Evolutionary conservation across 92 coral and sea anemone genomes (phyloP).

Genomic region (Diadumene lineata): DNA sequence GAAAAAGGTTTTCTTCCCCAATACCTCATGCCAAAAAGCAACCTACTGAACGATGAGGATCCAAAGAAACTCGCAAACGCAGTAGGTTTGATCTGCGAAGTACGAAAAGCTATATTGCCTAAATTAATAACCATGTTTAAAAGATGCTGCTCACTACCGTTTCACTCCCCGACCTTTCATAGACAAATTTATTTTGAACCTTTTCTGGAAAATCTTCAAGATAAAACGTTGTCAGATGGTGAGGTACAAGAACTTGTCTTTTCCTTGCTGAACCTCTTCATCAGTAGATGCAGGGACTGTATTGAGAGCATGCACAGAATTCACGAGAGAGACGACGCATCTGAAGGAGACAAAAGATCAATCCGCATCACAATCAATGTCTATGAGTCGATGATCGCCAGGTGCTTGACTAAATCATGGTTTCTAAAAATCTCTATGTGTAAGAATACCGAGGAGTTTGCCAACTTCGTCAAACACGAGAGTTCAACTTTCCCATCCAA

Average conservation of each 20-base stretch:
- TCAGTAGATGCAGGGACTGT: slow-evolving; percentile 47
- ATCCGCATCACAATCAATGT: slow-evolving; percentile 27
- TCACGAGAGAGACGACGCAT: background rate
- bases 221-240: slow-evolving; percentile 12
- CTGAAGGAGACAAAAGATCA: slow-evolving; percentile 14
- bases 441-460: slow-evolving; percentile 35
- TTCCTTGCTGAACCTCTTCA: background rate
- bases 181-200: slow-evolving; percentile 24
- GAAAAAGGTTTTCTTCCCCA: slow-evolving; percentile 55
- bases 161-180: slow-evolving; percentile 29
- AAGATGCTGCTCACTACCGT: slow-evolving; percentile 43
- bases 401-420: slow-evolving; percentile 51
- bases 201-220: slow-evolving; percentile 44
- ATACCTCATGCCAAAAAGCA: slow-evolving; percentile 68
- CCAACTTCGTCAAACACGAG: slow-evolving; percentile 34
- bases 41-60: slow-evolving; percentile 53
- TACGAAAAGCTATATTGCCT: slow-evolving; percentile 47
- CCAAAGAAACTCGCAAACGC: slow-evolving; percentile 55
- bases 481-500: slow-evolving; percentile 9
- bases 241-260: slow-evolving; percentile 40
- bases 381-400: slow-evolving; percentile 64
- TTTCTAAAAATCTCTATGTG: slow-evolving; percentile 6
- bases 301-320: slow-evolving; percentile 22
- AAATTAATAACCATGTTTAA: slow-evolving; percentile 43
- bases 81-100: slow-evolving; percentile 47